A percentile compares a stretch with the other conserved stretches of the same genome.
Evolutionary conservation across 2,888 invertebrate species (phyloP).

Genomic region (Ophion ventricosus): DNA sequence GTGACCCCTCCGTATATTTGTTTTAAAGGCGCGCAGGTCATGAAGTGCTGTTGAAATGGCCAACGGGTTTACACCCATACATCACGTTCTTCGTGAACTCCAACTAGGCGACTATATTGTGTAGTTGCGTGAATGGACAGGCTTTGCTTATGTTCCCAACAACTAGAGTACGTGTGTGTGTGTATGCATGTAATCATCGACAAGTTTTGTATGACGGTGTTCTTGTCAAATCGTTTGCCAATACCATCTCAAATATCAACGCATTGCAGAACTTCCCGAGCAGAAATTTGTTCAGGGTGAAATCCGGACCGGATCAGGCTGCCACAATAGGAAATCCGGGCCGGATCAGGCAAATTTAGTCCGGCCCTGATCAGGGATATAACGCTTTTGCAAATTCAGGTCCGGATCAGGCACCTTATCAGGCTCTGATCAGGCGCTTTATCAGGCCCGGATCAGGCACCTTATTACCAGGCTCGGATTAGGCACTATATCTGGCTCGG

Average conservation of each 20-base stretch:
- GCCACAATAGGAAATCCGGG: too few species aligned
- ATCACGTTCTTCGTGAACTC: conserved; percentile 65
- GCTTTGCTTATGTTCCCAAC: conserved; percentile 17
- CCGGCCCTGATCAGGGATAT: too few species aligned
- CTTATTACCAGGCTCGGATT: too few species aligned
- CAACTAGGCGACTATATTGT: conserved; percentile 32
- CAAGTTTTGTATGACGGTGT: conserved; percentile 2
- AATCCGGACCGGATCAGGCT: too few species aligned
- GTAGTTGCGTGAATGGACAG: conserved; percentile 25
- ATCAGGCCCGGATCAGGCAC: too few species aligned
- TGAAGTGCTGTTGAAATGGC: conserved; percentile 80
- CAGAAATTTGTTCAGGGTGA: too few species aligned
- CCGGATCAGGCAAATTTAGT: too few species aligned
- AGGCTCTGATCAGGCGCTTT: too few species aligned
- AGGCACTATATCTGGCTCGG: too few species aligned
- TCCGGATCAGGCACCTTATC: too few species aligned
- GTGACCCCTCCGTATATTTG: conserved; percentile 76
- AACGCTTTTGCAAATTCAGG: too few species aligned
- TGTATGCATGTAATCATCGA: neutral
- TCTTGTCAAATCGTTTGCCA: conserved; percentile 60
- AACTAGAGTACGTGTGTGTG: neutral
- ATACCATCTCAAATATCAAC: conserved; percentile 56
- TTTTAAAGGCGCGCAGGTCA: conserved; percentile 76
- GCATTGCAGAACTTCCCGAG: conserved; percentile 42
- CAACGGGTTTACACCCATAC: conserved; percentile 78